phyloP scores from a whole-genome alignment of 2,113 vertebrate species.

The Xiphorhynchus elegans region DNA sequence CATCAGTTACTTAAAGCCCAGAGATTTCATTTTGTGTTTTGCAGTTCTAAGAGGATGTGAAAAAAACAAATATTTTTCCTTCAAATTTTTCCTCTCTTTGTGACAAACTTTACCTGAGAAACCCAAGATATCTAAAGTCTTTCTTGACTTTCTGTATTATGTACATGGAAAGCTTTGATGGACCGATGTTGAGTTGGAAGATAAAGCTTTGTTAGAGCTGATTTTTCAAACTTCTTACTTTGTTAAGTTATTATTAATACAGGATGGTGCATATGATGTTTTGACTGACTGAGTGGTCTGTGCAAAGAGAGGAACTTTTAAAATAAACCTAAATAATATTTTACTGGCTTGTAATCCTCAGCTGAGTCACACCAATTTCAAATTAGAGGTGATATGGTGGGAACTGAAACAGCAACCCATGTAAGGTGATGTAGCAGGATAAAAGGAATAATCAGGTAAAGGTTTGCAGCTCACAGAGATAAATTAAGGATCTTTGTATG shows the following conservation, averaged over 20 bases:
- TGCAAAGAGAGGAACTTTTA: background rate
- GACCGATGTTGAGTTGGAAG: fast-evolving
- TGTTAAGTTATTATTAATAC: background rate
- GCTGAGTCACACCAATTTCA: background rate
- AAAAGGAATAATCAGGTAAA: background rate
- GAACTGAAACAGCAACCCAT: background rate
- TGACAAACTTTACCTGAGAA: background rate
- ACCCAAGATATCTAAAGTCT: background rate
- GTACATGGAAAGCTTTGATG: background rate
- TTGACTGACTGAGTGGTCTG: background rate
- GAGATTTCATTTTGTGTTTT: background rate
- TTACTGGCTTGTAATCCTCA: background rate
- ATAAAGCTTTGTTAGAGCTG: background rate
- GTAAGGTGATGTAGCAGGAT: background rate
- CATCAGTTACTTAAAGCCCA: background rate
- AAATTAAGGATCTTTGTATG: background rate
- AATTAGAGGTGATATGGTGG: background rate
- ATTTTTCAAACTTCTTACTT: background rate
- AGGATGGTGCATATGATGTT: background rate
- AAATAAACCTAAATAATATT: background rate
- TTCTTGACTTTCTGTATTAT: background rate
- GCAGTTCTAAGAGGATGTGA: background rate
- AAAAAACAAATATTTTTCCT: background rate
- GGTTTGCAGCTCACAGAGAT: background rate
- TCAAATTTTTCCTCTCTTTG: background rate